Percentiles rank a stretch among this genome's conserved stretches.
These are phyloP conservation scores for Drosophila truncata DNA, from an alignment of 1,140 invertebrate genomes.

Conservation along the genomic window DNA sequence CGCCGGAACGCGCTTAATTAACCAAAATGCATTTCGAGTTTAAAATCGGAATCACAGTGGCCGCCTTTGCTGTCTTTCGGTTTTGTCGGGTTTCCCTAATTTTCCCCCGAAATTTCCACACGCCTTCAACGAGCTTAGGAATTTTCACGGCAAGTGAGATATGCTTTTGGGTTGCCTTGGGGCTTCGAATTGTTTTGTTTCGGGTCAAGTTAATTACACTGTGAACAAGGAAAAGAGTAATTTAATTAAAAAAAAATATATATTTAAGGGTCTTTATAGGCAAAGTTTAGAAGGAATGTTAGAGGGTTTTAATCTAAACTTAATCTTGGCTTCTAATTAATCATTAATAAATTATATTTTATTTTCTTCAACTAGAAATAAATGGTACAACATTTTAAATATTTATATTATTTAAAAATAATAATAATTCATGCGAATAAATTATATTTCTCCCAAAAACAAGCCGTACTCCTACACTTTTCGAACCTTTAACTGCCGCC, in stretches of 20 bases:
- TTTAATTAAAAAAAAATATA: too few relatives aligned
- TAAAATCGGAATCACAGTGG: conserved; percentile 46
- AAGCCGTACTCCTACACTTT: neutral
- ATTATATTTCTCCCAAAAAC: fast-evolving
- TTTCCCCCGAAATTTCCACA: conserved; percentile 44
- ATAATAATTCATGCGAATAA: too few relatives aligned
- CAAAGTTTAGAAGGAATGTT: too few relatives aligned
- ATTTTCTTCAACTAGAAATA: neutral
- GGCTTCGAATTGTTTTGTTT: conserved; percentile 28
- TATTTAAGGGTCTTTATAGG: too few relatives aligned
- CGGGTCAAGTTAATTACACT: conserved; percentile 44
- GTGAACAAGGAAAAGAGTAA: neutral
- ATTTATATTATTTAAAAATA: neutral
- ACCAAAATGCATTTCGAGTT: conserved; percentile 78
- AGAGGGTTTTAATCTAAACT: neutral
- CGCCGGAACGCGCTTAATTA: conserved; percentile 80
- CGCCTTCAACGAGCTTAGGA: conserved; percentile 29
- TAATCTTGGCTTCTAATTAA: neutral
- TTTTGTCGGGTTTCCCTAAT: conserved; percentile 44
- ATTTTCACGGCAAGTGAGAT: conserved; percentile 46
- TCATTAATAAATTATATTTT: neutral
- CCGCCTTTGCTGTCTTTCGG: neutral
- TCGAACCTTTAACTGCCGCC: neutral
- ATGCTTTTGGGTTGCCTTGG: conserved; percentile 46
- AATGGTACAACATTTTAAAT: neutral